Evolutionary conservation across 2,113 vertebrate genomes (phyloP), one percentile per base, ranked within the genome.

Genomic region (Amblyornis subalaris): DNA sequence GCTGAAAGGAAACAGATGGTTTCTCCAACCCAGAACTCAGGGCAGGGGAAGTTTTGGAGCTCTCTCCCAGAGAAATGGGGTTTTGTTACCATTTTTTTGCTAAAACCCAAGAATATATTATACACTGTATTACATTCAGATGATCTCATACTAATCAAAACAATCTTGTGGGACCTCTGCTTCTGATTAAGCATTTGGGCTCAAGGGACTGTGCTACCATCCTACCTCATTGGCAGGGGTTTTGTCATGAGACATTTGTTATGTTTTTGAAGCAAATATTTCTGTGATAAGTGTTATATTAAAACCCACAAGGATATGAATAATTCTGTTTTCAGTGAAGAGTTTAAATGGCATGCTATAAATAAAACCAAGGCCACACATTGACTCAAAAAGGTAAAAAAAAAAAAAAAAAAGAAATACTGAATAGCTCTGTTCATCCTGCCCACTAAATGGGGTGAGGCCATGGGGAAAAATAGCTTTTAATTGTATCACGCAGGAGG

Each of bases 301-400:
- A 93, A 91, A 94, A 86, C 72, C 94, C 95, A 90, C 91, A 93
- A 95, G 91, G 94, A 91, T 80, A 83, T 97, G 91, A 96, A 95
- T 94, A 95, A 94, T 92, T n/a, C 69, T 93, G 93, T 86, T 90
- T 95, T 93, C 72, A 69, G 82, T 92, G 92, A 91, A 50, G 91
- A 88, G 79, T 94, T 96, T 93, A 77, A 94, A 84, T 85, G 93
- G 76, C 76, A 18, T 9, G 65, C 85, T 94, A 91, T 93, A 96
- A 95, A 95, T 94, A 94, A 93, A 93, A 86, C 60, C 57, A 57
- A 84, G 90, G 93, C 93, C 95, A 95, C 94, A 96, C 93, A 93
- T 85, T 57, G 75, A 83, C 85, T 96, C 36, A 19, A 55, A 90
- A 93, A 94, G 79, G 86, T 74, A 38, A 47, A 58, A 85, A 91